phyloP scores from a whole-genome alignment of 1,140 invertebrate species.

The Danaus plexippus region DNA sequence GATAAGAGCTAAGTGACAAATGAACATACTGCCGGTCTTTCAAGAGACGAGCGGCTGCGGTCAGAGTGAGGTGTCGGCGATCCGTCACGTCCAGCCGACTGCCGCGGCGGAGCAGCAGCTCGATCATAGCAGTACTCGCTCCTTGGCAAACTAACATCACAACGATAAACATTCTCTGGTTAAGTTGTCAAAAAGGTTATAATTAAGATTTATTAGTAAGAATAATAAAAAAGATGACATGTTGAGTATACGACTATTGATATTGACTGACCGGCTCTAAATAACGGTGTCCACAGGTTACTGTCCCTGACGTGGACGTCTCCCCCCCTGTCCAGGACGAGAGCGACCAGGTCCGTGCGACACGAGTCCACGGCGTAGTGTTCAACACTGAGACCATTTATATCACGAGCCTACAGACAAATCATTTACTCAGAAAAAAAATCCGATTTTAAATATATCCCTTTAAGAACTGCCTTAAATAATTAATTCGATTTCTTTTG shows the following conservation, averaged over 20 bases:
- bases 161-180: too few species aligned
- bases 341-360: constrained; percentile 47
- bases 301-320: constrained; percentile 56
- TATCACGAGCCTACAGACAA: constrained; percentile 35
- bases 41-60: constrained; percentile 37
- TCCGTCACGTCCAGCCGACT: constrained; percentile 35
- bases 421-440: neutral
- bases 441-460: constrained; percentile 6
- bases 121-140: constrained; percentile 37
- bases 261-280: constrained; percentile 57
- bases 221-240: neutral
- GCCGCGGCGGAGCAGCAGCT: constrained; percentile 42
- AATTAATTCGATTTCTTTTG: too few species aligned
- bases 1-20: too few species aligned
- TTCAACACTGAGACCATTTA: constrained; percentile 56
- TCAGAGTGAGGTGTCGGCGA: constrained; percentile 38
- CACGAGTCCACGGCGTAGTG: constrained; percentile 71
- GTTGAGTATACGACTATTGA: neutral
- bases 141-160: constrained; percentile 44
- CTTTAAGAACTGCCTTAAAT: too few species aligned
- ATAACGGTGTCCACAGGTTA: constrained; percentile 70
- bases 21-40: constrained; percentile 33
- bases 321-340: constrained; percentile 51
- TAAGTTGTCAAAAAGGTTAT: too few species aligned
- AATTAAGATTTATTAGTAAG: too few species aligned